Conservation (phyloP, 2,888 invertebrate species). For the Coelinius sp. region DNA sequence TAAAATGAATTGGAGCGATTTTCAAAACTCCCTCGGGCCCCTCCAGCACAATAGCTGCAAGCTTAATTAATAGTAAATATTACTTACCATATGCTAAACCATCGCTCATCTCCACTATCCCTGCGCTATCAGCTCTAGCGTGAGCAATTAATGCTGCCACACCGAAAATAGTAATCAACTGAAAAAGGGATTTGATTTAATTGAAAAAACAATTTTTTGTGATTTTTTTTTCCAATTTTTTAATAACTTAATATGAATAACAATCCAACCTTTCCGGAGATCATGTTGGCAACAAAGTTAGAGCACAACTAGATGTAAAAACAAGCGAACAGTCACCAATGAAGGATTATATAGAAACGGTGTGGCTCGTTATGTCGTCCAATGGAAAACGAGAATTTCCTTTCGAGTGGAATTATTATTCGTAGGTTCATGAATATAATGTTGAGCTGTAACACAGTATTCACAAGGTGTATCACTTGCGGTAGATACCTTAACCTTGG, state of each 20-base stretch:
- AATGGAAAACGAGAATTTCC: constrained; percentile 56
- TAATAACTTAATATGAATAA: neutral
- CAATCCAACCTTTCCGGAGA: constrained; percentile 52
- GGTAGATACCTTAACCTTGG: constrained; percentile 63
- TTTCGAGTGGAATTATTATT: constrained; percentile 50
- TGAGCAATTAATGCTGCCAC: constrained; percentile 39
- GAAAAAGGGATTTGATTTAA: neutral
- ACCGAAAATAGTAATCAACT: constrained; percentile 39
- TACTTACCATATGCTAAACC: constrained; percentile 69
- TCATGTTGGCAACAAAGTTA: constrained; percentile 48
- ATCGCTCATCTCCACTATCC: constrained; percentile 67
- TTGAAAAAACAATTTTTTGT: neutral
- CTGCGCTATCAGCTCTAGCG: constrained; percentile 66
- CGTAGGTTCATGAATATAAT: constrained; percentile 24
- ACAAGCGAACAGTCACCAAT: constrained; percentile 52
- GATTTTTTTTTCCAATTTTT: neutral
- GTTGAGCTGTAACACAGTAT: constrained; percentile 30
- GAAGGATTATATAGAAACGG: constrained; percentile 60
- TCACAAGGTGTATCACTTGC: constrained; percentile 39
- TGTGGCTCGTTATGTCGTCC: constrained; percentile 53
- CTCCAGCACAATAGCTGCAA: neutral
- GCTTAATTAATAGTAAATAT: neutral
- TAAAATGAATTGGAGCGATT: neutral
- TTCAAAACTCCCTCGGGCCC: neutral
- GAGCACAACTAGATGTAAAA: constrained; percentile 44